Conservation (phyloP, 2,888 invertebrate species). For the Eupithecia subumbrata region DNA sequence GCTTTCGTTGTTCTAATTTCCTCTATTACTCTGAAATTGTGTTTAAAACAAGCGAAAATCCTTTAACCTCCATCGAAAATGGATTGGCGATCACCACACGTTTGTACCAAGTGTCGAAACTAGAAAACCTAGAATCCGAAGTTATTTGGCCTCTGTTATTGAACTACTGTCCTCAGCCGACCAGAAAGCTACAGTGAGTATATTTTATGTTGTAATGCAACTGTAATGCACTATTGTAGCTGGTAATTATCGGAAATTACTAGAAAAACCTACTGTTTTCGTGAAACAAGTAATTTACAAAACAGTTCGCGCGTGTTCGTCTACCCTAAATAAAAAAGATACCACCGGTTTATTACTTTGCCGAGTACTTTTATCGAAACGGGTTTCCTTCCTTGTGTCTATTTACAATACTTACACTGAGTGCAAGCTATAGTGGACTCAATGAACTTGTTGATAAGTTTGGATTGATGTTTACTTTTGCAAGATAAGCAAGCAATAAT, state of each 20-base stretch:
- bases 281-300: background rate
- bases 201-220: constrained; percentile 24
- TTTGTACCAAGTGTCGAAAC: constrained; percentile 26
- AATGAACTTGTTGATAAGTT: constrained; percentile 4
- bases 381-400: constrained; percentile 6
- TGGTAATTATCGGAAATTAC: constrained; percentile 3
- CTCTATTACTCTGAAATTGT: background rate
- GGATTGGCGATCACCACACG: constrained; percentile 2
- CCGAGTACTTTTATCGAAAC: background rate
- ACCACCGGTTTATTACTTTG: constrained; percentile 6
- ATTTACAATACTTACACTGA: background rate
- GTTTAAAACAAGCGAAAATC: constrained; percentile 7
- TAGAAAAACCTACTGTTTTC: background rate
- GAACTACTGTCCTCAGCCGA: constrained; percentile 22
- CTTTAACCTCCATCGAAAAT: constrained; percentile 8
- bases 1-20: constrained; percentile 23
- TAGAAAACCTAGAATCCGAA: constrained; percentile 30
- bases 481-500: background rate
- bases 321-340: constrained; percentile 11
- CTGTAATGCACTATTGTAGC: background rate
- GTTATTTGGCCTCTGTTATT: constrained; percentile 24
- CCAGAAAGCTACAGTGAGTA: constrained; percentile 22
- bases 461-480: constrained; percentile 1
- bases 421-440: background rate
- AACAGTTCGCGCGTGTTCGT: background rate